Percentiles rank a stretch among this genome's conserved stretches.
These are phyloP conservation scores for Elymnias hypermnestra DNA, from an alignment of 1,140 invertebrate genomes.

Conservation along the genomic window DNA sequence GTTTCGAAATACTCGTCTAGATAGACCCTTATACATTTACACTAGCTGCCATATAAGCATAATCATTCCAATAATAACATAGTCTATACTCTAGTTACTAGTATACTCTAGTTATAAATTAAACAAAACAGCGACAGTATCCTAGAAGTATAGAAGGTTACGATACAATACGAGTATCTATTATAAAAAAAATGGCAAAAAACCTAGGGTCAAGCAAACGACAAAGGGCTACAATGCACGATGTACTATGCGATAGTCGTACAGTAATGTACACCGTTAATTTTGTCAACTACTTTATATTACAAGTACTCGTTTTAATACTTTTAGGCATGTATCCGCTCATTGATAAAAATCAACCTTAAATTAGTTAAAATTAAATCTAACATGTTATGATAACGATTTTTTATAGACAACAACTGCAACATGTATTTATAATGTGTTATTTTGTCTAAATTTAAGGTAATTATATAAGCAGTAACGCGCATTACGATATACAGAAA, in stretches of 20 bases:
- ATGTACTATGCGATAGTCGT: slow-evolving; percentile 68
- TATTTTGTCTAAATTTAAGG: no score
- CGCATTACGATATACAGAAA: no score
- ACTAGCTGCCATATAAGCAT: background rate
- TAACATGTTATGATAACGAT: no score
- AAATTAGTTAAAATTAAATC: slow-evolving; percentile 35
- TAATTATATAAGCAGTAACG: no score
- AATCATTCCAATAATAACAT: background rate
- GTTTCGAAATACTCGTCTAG: no score
- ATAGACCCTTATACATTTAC: background rate
- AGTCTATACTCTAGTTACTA: slow-evolving; percentile 4
- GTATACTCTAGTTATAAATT: no score
- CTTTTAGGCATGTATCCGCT: slow-evolving; percentile 67
- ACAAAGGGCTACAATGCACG: slow-evolving; percentile 62
- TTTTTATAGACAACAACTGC: background rate
- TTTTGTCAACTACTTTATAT: slow-evolving; percentile 54
- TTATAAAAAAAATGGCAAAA: slow-evolving; percentile 17
- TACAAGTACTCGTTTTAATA: slow-evolving; percentile 65
- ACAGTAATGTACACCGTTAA: slow-evolving; percentile 67
- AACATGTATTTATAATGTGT: no score
- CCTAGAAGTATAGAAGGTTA: no score
- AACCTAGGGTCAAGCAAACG: slow-evolving; percentile 30
- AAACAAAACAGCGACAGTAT: no score
- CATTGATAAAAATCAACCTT: slow-evolving; percentile 48
- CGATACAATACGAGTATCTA: no score